Conservation (phyloP, 1,140 invertebrate species). For the Calliopsis andreniformis region DNA sequence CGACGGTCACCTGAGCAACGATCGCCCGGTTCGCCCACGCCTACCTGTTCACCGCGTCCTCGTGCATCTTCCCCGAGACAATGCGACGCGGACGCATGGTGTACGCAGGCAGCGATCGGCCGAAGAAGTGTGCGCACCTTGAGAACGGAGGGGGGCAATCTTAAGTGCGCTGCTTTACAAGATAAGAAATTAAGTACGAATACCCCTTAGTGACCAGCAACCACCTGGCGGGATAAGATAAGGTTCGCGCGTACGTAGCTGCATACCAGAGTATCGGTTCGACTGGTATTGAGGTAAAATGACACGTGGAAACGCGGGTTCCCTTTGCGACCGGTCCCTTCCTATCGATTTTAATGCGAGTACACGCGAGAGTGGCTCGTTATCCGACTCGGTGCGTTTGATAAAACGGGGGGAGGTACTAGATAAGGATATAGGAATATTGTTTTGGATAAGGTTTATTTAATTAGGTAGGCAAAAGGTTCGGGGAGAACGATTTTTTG, state of each 20-base stretch:
- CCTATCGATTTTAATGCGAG: constrained; percentile 24
- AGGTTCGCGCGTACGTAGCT: constrained; percentile 68
- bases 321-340: not conserved
- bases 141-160: constrained; percentile 70
- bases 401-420: constrained; percentile 1
- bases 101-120: not conserved
- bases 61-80: constrained; percentile 52
- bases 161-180: constrained; percentile 79
- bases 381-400: not conserved
- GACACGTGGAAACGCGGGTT: not conserved
- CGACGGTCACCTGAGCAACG: constrained; percentile 67
- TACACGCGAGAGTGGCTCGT: not conserved
- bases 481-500: not conserved
- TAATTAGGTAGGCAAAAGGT: constrained; percentile 17
- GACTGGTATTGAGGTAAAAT: constrained; percentile 57
- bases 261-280: constrained; percentile 58
- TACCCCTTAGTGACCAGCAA: constrained; percentile 68
- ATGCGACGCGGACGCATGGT: constrained; percentile 47
- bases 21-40: constrained; percentile 70
- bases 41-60: constrained; percentile 62
- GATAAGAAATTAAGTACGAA: constrained; percentile 80
- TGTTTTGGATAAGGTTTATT: constrained; percentile 29
- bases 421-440: not conserved
- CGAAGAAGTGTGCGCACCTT: not conserved
- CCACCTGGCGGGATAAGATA: constrained; percentile 76